Percentiles rank a stretch among this genome's conserved stretches.
Evolutionary conservation across 2,888 invertebrate genomes (phyloP).

Genomic region (Melieria picta): DNA sequence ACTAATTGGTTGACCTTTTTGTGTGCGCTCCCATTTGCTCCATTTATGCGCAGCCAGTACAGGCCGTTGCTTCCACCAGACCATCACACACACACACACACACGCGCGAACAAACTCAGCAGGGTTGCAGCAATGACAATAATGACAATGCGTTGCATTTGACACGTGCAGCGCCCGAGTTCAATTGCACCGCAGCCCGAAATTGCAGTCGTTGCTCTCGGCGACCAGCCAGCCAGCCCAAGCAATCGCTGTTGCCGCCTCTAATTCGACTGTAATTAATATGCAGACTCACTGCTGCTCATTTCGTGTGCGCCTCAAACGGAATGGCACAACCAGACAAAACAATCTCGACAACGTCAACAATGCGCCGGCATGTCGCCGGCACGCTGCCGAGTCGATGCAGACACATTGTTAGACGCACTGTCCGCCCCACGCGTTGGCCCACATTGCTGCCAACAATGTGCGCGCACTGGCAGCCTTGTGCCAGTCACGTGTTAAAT

Average conservation of each 20-base stretch:
- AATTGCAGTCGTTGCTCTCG: neutral
- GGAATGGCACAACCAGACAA: no score
- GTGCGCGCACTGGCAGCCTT: no score
- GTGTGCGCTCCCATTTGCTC: conserved; percentile 12
- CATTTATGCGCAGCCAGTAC: no score
- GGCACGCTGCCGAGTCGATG: no score
- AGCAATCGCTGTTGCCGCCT: conserved; percentile 1
- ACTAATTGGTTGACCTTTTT: conserved; percentile 33
- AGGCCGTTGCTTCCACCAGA: no score
- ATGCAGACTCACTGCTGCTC: conserved; percentile 13
- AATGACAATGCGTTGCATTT: conserved; percentile 48
- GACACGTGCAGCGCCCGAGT: conserved; percentile 50
- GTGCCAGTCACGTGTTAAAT: no score
- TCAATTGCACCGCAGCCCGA: conserved; percentile 46
- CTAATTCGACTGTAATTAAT: conserved; percentile 5
- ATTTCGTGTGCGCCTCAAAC: neutral
- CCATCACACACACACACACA: no score
- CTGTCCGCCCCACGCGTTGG: no score
- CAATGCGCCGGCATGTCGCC: no score
- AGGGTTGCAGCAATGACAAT: conserved; percentile 31
- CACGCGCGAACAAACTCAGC: neutral
- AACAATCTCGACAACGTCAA: no score
- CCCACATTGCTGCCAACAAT: no score
- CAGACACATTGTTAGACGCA: no score
- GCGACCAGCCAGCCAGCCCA: conserved; percentile 14